A percentile compares a stretch with the other conserved stretches of the same genome.
Conservation (phyloP, 92 coral and sea anemone species). For the Parazoanthus darwini region DNA sequence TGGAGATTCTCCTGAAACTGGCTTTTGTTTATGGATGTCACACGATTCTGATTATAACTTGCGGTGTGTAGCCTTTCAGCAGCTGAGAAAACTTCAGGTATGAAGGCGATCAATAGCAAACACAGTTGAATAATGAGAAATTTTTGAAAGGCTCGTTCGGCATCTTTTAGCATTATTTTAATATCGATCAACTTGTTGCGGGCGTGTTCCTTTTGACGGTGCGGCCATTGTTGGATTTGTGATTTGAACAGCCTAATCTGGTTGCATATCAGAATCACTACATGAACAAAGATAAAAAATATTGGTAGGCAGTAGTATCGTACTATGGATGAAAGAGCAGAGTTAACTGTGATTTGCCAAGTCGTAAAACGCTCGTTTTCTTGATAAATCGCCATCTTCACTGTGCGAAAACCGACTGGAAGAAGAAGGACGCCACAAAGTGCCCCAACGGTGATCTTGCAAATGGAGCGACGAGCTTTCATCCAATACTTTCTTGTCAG, state of each 20-base stretch:
- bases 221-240: slow-evolving; percentile 59
- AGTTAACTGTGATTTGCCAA: slow-evolving; percentile 12
- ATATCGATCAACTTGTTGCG: slow-evolving; percentile 67
- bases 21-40: not conserved
- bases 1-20: not conserved
- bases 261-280: slow-evolving; percentile 52
- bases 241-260: slow-evolving; percentile 54
- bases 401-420: slow-evolving; percentile 43
- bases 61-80: slow-evolving; percentile 58
- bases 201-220: slow-evolving; percentile 25
- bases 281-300: not conserved
- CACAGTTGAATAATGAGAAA: slow-evolving; percentile 50
- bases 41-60: slow-evolving; percentile 32
- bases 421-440: slow-evolving; percentile 33
- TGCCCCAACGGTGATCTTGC: slow-evolving; percentile 13
- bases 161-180: slow-evolving; percentile 26
- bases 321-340: slow-evolving; percentile 31
- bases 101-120: slow-evolving; percentile 44
- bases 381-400: slow-evolving; percentile 41
- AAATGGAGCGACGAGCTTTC: not conserved
- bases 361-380: slow-evolving; percentile 38
- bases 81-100: slow-evolving; percentile 57
- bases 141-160: slow-evolving; percentile 59
- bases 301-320: not conserved
- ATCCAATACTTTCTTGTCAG: slow-evolving; percentile 56